Conservation (phyloP, 1,140 invertebrate genomes). For the Drosophila insularis region DNA sequence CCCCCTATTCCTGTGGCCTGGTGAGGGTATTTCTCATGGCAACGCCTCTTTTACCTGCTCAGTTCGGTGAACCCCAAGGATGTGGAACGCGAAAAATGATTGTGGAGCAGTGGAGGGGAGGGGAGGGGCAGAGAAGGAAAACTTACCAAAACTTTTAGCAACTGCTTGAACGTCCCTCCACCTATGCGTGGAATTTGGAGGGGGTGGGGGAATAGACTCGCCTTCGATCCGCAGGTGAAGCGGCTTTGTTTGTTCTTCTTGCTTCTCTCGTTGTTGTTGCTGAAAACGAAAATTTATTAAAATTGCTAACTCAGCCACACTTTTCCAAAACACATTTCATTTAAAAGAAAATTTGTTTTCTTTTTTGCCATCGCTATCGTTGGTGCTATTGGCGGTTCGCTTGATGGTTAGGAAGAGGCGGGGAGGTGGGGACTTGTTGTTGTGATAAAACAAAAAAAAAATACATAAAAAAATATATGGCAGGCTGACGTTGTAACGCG, state of each 20-base stretch:
- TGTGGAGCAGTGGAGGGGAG: no score
- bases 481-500: constrained; percentile 45
- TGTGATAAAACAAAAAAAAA: constrained; percentile 57
- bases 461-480: constrained; percentile 33
- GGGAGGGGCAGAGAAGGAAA: background rate
- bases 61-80: constrained; percentile 55
- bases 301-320: background rate
- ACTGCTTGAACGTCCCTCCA: constrained; percentile 10
- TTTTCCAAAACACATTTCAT: background rate
- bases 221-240: background rate
- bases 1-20: background rate
- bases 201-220: background rate
- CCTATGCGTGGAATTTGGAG: background rate
- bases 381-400: constrained; percentile 15
- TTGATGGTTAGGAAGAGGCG: background rate
- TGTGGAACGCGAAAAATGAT: constrained; percentile 10
- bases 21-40: background rate
- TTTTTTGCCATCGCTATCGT: constrained; percentile 10
- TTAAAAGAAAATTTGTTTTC: background rate
- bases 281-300: background rate
- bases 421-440: constrained; percentile 17
- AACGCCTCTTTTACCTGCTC: constrained; percentile 49
- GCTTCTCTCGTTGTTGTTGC: background rate
- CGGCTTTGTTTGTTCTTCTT: background rate
- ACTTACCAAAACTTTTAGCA: constrained; percentile 7